phyloP scores from a whole-genome alignment of 2,797 vertebrate species.

The Gymnoscopelus microlampas region DNA sequence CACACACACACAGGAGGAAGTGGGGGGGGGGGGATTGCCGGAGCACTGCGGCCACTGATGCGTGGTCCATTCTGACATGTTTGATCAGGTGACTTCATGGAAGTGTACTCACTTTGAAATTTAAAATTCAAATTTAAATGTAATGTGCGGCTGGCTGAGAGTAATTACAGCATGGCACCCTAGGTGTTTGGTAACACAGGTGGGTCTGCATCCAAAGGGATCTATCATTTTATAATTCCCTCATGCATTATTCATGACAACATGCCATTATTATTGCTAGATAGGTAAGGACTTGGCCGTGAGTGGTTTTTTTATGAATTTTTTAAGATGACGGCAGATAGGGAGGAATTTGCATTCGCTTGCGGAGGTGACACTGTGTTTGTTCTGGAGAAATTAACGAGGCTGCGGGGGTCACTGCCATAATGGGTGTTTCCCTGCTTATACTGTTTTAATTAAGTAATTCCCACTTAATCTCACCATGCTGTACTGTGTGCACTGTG shows the following conservation, averaged over 20 bases:
- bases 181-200: conserved; percentile 56
- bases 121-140: conserved; percentile 39
- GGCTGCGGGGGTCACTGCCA: conserved; percentile 14
- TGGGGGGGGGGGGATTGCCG: conserved; percentile 15
- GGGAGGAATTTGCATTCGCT: conserved; percentile 60
- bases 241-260: conserved; percentile 71
- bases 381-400: conserved; percentile 66
- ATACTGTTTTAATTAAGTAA: conserved; percentile 38
- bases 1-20: background rate
- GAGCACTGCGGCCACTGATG: conserved; percentile 49
- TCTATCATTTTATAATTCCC: conserved; percentile 58
- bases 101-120: conserved; percentile 58
- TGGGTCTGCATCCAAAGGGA: conserved; percentile 52
- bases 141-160: conserved; percentile 37
- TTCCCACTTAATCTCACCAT: too few species aligned
- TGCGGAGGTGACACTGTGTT: conserved; percentile 62
- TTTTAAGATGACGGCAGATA: conserved; percentile 64
- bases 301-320: conserved; percentile 60
- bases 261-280: conserved; percentile 59
- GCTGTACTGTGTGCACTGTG: conserved; percentile 16
- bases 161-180: conserved; percentile 41
- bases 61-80: conserved; percentile 59
- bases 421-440: conserved; percentile 42
- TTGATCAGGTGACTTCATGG: conserved; percentile 68
- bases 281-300: conserved; percentile 46